Evolutionary conservation across 2,113 vertebrate genomes (phyloP).

Genomic region (cattle (Bos taurus)): ARS-UCD2.0 NC_037334.1:82473501-82474000

Average conservation of each 20-base stretch:
- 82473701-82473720: not conserved
- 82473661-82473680: not conserved
- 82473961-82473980: slow-evolving; percentile 54
- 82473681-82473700: slow-evolving; percentile 42
- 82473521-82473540: not conserved
- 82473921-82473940: slow-evolving; percentile 56
- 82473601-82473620: not conserved
- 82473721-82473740: not conserved
- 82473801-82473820: slow-evolving; percentile 58
- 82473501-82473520: not conserved
- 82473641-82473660: not conserved
- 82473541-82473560: not conserved
- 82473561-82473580: not conserved
- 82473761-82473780: slow-evolving; percentile 48
- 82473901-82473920: slow-evolving; percentile 66
- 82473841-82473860: slow-evolving; percentile 67
- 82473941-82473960: slow-evolving; percentile 61
- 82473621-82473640: not conserved
- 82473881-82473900: slow-evolving; percentile 71
- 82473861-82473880: slow-evolving; percentile 65
- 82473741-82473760: slow-evolving; percentile 14
- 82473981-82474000: slow-evolving; percentile 71
- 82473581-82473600: not conserved
- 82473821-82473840: slow-evolving; percentile 68
- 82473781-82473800: slow-evolving; percentile 67